These are phyloP conservation scores for Pundamilia nyererei DNA, from an alignment of 2,113 vertebrate species.

Conservation along the genomic window DNA sequence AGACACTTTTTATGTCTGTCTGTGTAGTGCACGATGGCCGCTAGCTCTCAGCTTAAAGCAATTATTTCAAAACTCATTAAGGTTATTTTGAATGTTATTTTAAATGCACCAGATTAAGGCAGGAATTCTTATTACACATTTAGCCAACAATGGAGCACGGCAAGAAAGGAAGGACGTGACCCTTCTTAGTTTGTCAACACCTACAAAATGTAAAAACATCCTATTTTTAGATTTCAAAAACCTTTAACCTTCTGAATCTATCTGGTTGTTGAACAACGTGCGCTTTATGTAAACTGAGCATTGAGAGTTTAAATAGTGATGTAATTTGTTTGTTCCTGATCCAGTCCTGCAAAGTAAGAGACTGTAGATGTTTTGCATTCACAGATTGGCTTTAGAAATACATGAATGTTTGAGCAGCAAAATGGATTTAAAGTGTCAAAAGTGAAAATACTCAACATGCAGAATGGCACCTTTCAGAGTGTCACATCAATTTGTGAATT, in stretches of 20 bases:
- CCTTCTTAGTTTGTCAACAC: not conserved
- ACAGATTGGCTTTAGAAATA: not conserved
- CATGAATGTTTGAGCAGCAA: not conserved
- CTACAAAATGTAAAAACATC: not conserved
- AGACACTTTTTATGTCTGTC: not conserved
- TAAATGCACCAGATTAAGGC: not conserved
- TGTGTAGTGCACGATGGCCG: not conserved
- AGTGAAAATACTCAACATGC: not conserved
- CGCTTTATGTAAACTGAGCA: not conserved
- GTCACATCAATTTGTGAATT: not conserved
- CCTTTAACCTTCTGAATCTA: not conserved
- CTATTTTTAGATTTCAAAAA: not conserved
- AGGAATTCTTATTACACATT: not conserved
- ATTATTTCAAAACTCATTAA: not conserved
- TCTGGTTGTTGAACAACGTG: not conserved
- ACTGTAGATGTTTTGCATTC: not conserved
- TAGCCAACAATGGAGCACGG: not conserved
- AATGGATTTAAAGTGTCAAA: not conserved
- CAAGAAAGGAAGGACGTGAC: not conserved
- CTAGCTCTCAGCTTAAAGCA: not conserved
- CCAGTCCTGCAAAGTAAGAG: not conserved
- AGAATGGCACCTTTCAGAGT: not conserved
- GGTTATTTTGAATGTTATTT: not conserved
- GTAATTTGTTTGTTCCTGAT: not conserved
- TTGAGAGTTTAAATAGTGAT: not conserved